Evolutionary conservation across 1,140 invertebrate genomes (phyloP).

Genomic region (Drosophila triauraria): DNA sequence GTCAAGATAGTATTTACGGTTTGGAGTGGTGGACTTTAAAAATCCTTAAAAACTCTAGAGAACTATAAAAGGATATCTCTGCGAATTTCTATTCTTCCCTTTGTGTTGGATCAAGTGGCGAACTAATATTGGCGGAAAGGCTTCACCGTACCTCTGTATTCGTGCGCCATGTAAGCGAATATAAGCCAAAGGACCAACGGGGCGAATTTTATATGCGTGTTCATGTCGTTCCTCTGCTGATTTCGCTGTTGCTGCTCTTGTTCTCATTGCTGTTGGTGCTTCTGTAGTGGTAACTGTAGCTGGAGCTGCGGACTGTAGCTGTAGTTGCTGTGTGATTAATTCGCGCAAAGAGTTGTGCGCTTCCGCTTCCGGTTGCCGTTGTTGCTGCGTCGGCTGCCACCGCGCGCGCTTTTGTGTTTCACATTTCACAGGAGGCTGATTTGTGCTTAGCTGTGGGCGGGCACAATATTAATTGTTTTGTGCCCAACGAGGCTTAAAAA

Average conservation of each 20-base stretch:
- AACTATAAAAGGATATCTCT: neutral
- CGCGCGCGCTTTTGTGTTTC: slow-evolving; percentile 69
- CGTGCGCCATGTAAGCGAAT: slow-evolving; percentile 30
- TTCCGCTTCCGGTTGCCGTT: slow-evolving; percentile 77
- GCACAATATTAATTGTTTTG: slow-evolving; percentile 81
- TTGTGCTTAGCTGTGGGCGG: slow-evolving; percentile 65
- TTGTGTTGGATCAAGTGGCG: slow-evolving; percentile 1
- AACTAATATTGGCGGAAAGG: slow-evolving; percentile 5
- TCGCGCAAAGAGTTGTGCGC: slow-evolving; percentile 82
- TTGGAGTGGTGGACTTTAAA: neutral
- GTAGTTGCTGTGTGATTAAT: slow-evolving; percentile 79
- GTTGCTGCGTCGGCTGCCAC: slow-evolving; percentile 36
- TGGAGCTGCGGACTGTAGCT: slow-evolving; percentile 48
- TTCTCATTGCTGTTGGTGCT: slow-evolving; percentile 27
- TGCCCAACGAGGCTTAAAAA: slow-evolving; percentile 81
- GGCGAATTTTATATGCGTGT: slow-evolving; percentile 57
- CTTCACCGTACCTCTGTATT: slow-evolving; percentile 23
- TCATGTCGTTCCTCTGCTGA: slow-evolving; percentile 53
- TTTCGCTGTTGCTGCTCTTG: slow-evolving; percentile 41
- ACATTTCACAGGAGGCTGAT: slow-evolving; percentile 80
- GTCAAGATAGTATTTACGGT: neutral
- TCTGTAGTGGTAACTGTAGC: slow-evolving; percentile 35
- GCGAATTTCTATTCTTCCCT: neutral
- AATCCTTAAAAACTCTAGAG: neutral
- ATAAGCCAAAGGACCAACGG: slow-evolving; percentile 30